Base-by-base conservation (phyloP, 2,888 invertebrate species). In the Conistra vaccinii region DNA sequence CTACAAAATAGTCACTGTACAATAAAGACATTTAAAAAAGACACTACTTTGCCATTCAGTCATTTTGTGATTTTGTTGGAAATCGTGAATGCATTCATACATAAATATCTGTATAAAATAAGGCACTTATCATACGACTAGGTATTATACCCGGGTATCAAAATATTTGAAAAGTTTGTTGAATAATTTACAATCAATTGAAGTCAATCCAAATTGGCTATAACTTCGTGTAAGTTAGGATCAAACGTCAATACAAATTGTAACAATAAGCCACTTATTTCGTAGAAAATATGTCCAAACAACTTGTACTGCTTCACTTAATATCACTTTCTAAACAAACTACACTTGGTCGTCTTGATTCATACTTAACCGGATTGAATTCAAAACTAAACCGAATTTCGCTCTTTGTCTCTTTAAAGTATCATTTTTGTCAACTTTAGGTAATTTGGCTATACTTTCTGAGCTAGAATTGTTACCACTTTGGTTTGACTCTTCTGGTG, bases 351-450 rank as follows among this genome's bases (percentile, higher is more conserved):
- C 96, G 68, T 94, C 95, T 84, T 92, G 94, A 78, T 93, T 93
- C 69, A 93, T 90, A 91, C 94, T 95, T 84, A 95, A 90, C 80
- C 93, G 88, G 82, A 96, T 92, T n/a, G 96, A 95, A 90, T 95
- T 95, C 65, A 96, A 87, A 88, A 96, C 96, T 88, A 89, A 94
- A 80, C 95, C 91, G 80, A 94, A 96, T 81, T 92, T 95, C 0
- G 92, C 95, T 86, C 91, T 95, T 80, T 96, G 96, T 83, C 96
- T 87, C 76, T 94, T 95, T 58, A 96, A 87, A 2, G 96, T 96
- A 83, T 96, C 96, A 73, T 96, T 96, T 86, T 95, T 96, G 55
- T 95, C 95, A 77, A 94, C 88, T 89, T 95, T 96, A 0, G 95
- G 93, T 58, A 92, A 55, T 83, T 93, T 96, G 4, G 91, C 76